A percentile compares a stretch with the other conserved stretches of the same genome.
Conservation (phyloP, 1,140 invertebrate genomes). For the Chelonus insularis region DNA sequence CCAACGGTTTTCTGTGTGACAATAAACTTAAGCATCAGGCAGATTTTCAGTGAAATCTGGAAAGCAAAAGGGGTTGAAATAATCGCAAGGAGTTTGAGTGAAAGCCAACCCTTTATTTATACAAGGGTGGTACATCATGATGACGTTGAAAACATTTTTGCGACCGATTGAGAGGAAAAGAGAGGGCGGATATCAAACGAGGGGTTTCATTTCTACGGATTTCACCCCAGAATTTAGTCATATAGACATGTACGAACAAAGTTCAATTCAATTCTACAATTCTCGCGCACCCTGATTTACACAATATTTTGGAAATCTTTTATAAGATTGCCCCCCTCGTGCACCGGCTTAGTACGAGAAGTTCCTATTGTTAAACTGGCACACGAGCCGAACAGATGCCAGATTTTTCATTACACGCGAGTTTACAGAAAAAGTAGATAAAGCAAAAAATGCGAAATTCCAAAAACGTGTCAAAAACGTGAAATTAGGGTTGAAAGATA, state of each 20-base stretch:
- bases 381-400: constrained; percentile 53
- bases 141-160: constrained; percentile 27
- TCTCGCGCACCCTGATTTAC: constrained; percentile 49
- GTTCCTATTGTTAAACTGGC: constrained; percentile 44
- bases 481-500: constrained; percentile 51
- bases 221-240: constrained; percentile 59
- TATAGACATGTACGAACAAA: constrained; percentile 29
- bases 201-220: constrained; percentile 44
- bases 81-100: constrained; percentile 23
- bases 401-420: constrained; percentile 31
- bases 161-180: constrained; percentile 10
- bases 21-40: constrained; percentile 22
- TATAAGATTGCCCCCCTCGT: constrained; percentile 47
- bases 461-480: constrained; percentile 38
- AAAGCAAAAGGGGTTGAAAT: constrained; percentile 42
- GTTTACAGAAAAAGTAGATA: constrained; percentile 24
- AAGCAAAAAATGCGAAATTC: constrained; percentile 32
- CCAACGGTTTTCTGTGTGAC: constrained; percentile 26
- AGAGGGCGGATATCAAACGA: constrained; percentile 14
- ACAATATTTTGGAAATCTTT: constrained; percentile 63
- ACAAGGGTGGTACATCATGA: constrained; percentile 38
- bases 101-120: constrained; percentile 60
- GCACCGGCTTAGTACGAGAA: constrained; percentile 38
- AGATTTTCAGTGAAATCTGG: constrained; percentile 37
- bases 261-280: constrained; percentile 30